These are phyloP conservation scores for Bembecia ichneumoniformis DNA, from an alignment of 2,888 invertebrate species.

Conservation along the genomic window DNA sequence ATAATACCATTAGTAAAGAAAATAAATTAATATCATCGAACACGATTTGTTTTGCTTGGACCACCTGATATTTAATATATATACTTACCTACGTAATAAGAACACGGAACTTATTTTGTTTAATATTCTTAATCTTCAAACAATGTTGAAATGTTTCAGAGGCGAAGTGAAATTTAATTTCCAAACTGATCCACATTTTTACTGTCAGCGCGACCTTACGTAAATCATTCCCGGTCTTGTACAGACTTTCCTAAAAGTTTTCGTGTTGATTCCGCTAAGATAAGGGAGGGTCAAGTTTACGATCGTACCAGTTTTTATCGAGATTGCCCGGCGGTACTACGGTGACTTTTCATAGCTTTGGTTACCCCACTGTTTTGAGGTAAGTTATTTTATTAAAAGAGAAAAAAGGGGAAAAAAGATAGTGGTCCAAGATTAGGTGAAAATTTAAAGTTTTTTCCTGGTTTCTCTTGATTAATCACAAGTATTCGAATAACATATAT, in stretches of 20 bases:
- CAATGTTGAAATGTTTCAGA: not conserved
- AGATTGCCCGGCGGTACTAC: constrained; percentile 39
- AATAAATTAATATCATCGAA: no score
- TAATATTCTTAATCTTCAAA: no score
- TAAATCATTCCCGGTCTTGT: constrained; percentile 46
- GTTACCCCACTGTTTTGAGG: constrained; percentile 42
- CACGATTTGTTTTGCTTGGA: no score
- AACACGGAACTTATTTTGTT: no score
- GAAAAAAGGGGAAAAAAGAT: constrained; percentile 38
- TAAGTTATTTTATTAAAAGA: constrained; percentile 56
- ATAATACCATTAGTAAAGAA: no score
- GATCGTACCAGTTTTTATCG: constrained; percentile 59
- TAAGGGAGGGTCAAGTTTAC: constrained; percentile 61
- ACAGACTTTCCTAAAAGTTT: constrained; percentile 26
- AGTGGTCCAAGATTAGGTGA: constrained; percentile 40
- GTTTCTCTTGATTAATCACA: not conserved
- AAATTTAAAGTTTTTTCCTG: constrained; percentile 36
- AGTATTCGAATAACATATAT: no score
- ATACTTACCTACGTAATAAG: no score
- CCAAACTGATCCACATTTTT: constrained; percentile 48
- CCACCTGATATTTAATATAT: no score
- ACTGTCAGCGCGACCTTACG: constrained; percentile 32
- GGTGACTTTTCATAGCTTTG: constrained; percentile 47
- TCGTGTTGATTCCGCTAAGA: constrained; percentile 51
- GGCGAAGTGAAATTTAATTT: constrained; percentile 47